Evolutionary conservation across 2,888 invertebrate genomes (phyloP), one percentile per base, ranked within the genome.

Genomic region (Choreutis nemorana): DNA sequence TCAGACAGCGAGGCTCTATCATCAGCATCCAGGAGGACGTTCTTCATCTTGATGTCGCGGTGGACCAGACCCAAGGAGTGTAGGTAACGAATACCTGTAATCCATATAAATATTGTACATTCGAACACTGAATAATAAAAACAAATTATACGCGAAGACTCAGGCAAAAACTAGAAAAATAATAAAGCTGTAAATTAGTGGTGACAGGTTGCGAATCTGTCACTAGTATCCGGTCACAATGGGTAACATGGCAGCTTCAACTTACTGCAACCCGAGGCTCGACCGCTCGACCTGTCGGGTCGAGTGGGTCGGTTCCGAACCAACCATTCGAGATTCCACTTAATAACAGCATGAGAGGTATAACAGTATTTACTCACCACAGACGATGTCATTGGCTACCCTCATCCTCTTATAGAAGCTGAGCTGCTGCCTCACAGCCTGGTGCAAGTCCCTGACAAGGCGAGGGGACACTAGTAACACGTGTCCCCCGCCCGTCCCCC

Each of bases 1-100:
- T 94, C 94, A 0, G 93, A 91, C 9, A 94, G 75, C 51, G 92
- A 87, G 0, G 90, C 94, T 24, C 92, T 81, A 50, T 87, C 85
- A 1, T 75, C 50, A 1, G 61, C 63, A 67, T 94, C 92, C 40
- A 94, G 72, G 59, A 94, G 68, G 12, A 94, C 93, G 70, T 94
- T 94, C 71, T 94, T 94, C 47, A 94, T 75, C 66, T 94, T 94
- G 33, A 94, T 89, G 64, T 94, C 94, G 36, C 94, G 82, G 61
- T 94, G 94, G 3, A 94, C 90, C 4, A 94, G 81, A 0, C 94
- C 94, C 53, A 91, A 87, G 1, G 91, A 90, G 70, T 94, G 94
- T 3, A 94, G 84, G 73, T 90, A 94, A 27, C 94, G 83, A 48
- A 94, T 91, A 3, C 93, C 80, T 80, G 50, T 2, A n/a, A n/a